These are phyloP conservation scores for Aegotheles bennettii DNA, from an alignment of 2,113 vertebrate genomes.

Conservation along the genomic window DNA sequence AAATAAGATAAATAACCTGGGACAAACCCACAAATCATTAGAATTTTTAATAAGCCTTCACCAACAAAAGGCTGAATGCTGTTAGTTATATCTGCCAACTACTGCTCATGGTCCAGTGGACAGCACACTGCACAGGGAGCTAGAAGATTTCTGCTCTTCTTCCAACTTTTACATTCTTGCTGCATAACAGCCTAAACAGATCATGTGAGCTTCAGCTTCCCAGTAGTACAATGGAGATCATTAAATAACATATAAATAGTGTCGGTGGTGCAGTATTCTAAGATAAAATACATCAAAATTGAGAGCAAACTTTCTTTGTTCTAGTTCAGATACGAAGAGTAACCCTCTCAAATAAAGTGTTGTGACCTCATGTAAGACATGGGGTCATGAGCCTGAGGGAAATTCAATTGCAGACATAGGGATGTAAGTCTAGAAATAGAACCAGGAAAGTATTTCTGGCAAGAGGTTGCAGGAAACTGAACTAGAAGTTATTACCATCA, in stretches of 20 bases:
- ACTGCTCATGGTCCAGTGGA: conserved; percentile 6
- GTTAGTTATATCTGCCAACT: conserved; percentile 32
- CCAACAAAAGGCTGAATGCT: not conserved
- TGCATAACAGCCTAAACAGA: not conserved
- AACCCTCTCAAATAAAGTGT: conserved; percentile 36
- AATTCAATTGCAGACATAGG: not conserved
- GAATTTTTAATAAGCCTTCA: conserved; percentile 58
- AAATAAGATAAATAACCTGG: conserved; percentile 56
- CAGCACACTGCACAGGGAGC: not conserved
- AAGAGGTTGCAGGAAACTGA: conserved; percentile 3
- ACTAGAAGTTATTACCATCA: conserved; percentile 45
- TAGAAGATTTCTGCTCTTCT: not conserved
- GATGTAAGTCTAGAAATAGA: conserved; percentile 53
- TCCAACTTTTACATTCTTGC: not conserved
- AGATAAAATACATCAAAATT: not conserved
- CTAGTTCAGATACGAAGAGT: not conserved
- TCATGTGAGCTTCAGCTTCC: not conserved
- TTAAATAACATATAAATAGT: conserved; percentile 38
- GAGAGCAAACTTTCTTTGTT: conserved; percentile 17
- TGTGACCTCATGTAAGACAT: conserved; percentile 37
- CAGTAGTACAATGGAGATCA: not conserved
- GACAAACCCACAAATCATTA: conserved; percentile 52
- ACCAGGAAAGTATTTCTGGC: conserved; percentile 29
- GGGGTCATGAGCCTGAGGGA: conserved; percentile 18
- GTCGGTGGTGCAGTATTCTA: not conserved